Conservation (phyloP, 2,113 vertebrate genomes). For the Laticauda laticaudata region DNA sequence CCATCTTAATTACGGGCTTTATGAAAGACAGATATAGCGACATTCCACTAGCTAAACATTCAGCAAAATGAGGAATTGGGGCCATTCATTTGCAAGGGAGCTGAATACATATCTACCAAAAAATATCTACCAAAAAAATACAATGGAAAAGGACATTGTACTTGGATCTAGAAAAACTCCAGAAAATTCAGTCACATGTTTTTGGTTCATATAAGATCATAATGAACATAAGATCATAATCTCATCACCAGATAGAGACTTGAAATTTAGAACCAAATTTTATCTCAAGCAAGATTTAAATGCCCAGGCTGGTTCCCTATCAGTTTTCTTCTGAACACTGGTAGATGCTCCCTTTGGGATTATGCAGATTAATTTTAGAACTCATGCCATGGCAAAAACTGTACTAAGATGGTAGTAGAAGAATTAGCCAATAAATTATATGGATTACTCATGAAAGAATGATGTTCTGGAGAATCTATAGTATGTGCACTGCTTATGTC, state of each 20-base stretch:
- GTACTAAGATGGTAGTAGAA: conserved; percentile 7
- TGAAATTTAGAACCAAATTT: background rate
- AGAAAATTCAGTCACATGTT: background rate
- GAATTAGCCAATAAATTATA: background rate
- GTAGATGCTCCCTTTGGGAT: background rate
- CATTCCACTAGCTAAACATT: background rate
- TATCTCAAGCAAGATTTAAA: background rate
- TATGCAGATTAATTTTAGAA: background rate
- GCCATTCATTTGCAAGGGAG: background rate
- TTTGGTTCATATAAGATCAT: background rate
- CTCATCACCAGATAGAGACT: background rate
- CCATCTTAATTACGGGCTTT: background rate
- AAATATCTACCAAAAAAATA: background rate
- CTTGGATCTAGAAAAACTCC: background rate
- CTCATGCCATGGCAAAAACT: conserved; percentile 2
- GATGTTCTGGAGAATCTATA: conserved; percentile 2
- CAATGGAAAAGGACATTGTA: background rate
- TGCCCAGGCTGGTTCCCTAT: background rate
- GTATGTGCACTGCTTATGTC: background rate
- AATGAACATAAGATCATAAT: background rate
- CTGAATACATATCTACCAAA: background rate
- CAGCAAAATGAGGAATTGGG: background rate
- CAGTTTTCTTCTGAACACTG: background rate
- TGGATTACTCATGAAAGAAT: background rate
- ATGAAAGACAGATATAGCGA: background rate